Evolutionary conservation across 37 sponge, comb jelly and placozoan species (phyloP).

Genomic region (Theonella swinhoei): DNA sequence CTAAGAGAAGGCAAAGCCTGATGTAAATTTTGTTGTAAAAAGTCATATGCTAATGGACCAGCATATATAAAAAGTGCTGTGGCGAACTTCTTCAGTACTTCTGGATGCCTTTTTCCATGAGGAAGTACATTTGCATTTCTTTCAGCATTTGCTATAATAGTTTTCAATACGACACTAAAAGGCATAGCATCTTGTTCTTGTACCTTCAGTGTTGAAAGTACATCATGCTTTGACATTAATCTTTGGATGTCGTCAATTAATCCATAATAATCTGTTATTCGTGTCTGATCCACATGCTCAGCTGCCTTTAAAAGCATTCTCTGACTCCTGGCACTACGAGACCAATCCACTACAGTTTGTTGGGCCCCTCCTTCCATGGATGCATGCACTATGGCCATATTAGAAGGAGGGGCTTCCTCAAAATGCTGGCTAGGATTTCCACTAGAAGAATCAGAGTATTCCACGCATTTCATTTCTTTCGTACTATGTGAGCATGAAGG

Average conservation of each 20-base stretch:
- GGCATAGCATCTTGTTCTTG: not conserved
- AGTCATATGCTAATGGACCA: slow-evolving; percentile 62
- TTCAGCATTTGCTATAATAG: slow-evolving; percentile 31
- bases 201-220: not conserved
- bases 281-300: no score
- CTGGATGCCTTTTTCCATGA: slow-evolving; percentile 26
- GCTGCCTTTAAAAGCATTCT: not conserved
- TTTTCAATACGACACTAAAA: slow-evolving; percentile 20
- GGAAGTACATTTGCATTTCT: slow-evolving; percentile 22
- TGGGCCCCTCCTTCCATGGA: not conserved
- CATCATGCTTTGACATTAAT: not conserved
- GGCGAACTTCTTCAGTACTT: slow-evolving; percentile 50
- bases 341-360: not conserved
- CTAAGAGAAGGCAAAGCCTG: slow-evolving; percentile 55
- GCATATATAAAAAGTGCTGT: slow-evolving; percentile 53
- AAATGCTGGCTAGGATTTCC: no score
- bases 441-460: no score
- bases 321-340: not conserved
- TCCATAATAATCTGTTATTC: not conserved
- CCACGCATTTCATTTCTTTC: no score
- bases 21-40: slow-evolving; percentile 64
- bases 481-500: no score
- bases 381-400: no score
- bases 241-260: slow-evolving; percentile 1
- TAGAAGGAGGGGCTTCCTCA: slow-evolving; percentile 23